Evolutionary conservation across 2,888 invertebrate genomes (phyloP), one percentile per base, ranked within the genome.

Genomic region (Ormyrus thymus): DNA sequence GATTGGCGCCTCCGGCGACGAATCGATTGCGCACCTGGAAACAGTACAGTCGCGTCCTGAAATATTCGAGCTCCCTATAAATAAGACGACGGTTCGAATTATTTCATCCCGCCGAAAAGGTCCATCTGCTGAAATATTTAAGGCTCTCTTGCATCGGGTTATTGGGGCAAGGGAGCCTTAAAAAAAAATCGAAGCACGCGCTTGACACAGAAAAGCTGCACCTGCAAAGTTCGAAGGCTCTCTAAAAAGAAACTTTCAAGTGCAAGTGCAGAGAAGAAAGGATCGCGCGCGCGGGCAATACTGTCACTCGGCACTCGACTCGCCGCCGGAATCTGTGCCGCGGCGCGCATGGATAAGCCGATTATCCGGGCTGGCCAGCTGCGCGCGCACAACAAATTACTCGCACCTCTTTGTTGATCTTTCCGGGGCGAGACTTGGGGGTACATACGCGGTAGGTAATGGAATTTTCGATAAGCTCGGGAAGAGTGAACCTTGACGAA

Each of bases 191-290:
- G 29, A 29, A 29, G 29, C 29, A 29, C 29, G 29, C 29, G 29
- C 29, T 29, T 29, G 29, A 29, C 29, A 29, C 29, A 1, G 29
- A 29, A 29, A 29, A 29, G 29, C 29, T 29, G 4, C 29, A 1
- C 29, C 4, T 0, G 29, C 3, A 29, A 29, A 29, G 29, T 29
- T 29, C 29, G 29, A 29, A 29, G 29, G 29, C 29, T 29, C 29
- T 29, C 29, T 29, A 29, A 29, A 29, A 1, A 29, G 29, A 58
- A 70, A 72, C 55, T 73, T 55, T 73, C 72, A 73, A 73, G 72
- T 73, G 72, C 72, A 73, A 73, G 72, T 45, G 64, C 64, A 53
- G 3, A 50, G 65, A 70, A 70, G 58, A 70, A 70, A 70, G 59
- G 59, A n/a, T 58, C 59, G 53, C 53, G 4, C 10, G 62, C 48